These are phyloP conservation scores for Panurus biarmicus DNA, from an alignment of 2,113 vertebrate species.

Conservation along the genomic window DNA sequence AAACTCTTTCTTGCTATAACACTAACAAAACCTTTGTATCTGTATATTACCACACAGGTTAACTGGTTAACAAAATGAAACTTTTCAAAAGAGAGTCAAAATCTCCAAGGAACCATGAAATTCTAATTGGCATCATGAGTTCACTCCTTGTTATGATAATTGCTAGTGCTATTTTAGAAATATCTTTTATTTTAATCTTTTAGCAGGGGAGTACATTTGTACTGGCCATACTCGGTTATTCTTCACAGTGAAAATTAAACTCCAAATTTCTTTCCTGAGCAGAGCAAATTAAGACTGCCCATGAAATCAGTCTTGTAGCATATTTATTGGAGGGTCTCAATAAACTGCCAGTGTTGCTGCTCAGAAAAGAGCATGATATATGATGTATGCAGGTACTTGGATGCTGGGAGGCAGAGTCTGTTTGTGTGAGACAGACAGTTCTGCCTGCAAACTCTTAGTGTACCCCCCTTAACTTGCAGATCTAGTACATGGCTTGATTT, in stretches of 20 bases:
- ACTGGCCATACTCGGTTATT: background rate
- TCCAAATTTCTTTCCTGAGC: background rate
- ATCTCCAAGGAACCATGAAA: background rate
- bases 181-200: background rate
- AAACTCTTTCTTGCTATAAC: background rate
- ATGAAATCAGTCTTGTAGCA: background rate
- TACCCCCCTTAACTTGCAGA: background rate
- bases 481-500: background rate
- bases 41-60: background rate
- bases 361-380: background rate
- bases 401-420: background rate
- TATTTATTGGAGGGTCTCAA: background rate
- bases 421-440: background rate
- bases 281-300: background rate
- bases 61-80: background rate
- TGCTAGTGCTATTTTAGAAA: constrained; percentile 26
- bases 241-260: background rate
- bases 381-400: background rate
- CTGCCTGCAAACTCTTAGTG: background rate
- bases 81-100: background rate
- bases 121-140: background rate
- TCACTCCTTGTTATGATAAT: constrained; percentile 40
- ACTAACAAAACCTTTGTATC: background rate
- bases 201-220: background rate
- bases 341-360: background rate